Percentiles rank a stretch among this genome's conserved stretches.
Evolutionary conservation across 2,888 invertebrate species (phyloP).

Genomic region (Protodeltote pygarga): DNA sequence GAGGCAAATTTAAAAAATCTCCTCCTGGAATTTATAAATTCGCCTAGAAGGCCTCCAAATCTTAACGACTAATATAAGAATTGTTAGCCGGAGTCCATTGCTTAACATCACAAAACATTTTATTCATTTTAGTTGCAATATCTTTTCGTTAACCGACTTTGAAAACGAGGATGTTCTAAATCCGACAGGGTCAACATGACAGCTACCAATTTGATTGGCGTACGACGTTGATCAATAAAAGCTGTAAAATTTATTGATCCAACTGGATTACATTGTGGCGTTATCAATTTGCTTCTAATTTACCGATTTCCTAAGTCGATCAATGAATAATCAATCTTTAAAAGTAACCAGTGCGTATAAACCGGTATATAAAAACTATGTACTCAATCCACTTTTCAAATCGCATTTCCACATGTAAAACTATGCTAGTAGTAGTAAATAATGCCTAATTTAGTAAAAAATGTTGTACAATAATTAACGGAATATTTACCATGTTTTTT

Average conservation of each 20-base stretch:
- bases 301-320: slow-evolving; percentile 33
- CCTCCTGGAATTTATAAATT: no score
- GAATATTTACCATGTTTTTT: no score
- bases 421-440: slow-evolving; percentile 10
- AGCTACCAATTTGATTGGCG: slow-evolving; percentile 10
- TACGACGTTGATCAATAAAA: slow-evolving; percentile 1
- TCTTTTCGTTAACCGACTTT: no score
- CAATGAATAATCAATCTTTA: slow-evolving; percentile 35
- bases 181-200: not conserved
- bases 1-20: no score
- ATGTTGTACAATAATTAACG: no score
- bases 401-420: slow-evolving; percentile 27
- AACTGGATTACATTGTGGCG: slow-evolving; percentile 15
- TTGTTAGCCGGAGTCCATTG: no score
- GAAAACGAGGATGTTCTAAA: not conserved
- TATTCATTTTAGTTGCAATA: slow-evolving; percentile 11
- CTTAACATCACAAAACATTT: no score
- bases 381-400: slow-evolving; percentile 7
- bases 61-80: no score
- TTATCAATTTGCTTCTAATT: slow-evolving; percentile 17
- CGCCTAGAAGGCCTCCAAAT: no score
- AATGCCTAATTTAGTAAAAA: slow-evolving; percentile 4
- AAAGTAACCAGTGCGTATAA: slow-evolving; percentile 56
- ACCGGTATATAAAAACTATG: slow-evolving; percentile 16
- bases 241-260: slow-evolving; percentile 1